Base-by-base conservation (phyloP, 2,113 vertebrate genomes). In the Ophthalmolycus amberensis region DNA sequence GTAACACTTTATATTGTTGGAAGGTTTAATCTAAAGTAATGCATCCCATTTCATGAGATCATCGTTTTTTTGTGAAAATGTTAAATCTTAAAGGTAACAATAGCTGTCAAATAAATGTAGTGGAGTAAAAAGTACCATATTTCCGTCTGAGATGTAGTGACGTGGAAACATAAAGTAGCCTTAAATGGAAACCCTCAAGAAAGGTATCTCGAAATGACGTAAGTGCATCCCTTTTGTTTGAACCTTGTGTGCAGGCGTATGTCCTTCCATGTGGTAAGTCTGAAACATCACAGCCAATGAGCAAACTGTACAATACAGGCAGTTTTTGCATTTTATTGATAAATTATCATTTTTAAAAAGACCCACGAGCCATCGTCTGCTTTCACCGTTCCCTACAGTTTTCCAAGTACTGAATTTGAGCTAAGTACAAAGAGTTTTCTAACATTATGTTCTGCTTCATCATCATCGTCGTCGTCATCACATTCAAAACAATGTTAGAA, bases 311-410 rank as follows among this genome's bases (percentile, higher is more conserved):
- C 27, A 78, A 56, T 29, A 32, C 0, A 59, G 20, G 27, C 52
- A 58, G 46, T 44, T 82, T 91, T 82, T 34, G 5, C 15, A 80
- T 95, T 95, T 95, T 95, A 96, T 96, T 96, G 94, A 95, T 95
- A 96, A 96, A 96, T 95, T 94, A 95, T 94, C 82, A 90, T 94
- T 94, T 95, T 94, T 92, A 94, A 95, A 96, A 96, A 95, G 91
- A 94, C 72, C 90, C 91, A 92, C 77, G 34, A 86, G 83, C 84
- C 90, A 80, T 72, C 66, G 59, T 89, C 85, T 88, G 85, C 87
- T 85, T 94, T 81, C 82, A 85, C 71, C 75, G 90, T 79, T 73
- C 90, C 64, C 90, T 92, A 88, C 87, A 80, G 75, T 72, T 87
- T 80, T 81, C 80, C 67, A 89, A 81, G 80, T 88, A 88, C 83